These are phyloP conservation scores for Actenoides lindsayi DNA, from an alignment of 2,113 vertebrate species.

Conservation along the genomic window DNA sequence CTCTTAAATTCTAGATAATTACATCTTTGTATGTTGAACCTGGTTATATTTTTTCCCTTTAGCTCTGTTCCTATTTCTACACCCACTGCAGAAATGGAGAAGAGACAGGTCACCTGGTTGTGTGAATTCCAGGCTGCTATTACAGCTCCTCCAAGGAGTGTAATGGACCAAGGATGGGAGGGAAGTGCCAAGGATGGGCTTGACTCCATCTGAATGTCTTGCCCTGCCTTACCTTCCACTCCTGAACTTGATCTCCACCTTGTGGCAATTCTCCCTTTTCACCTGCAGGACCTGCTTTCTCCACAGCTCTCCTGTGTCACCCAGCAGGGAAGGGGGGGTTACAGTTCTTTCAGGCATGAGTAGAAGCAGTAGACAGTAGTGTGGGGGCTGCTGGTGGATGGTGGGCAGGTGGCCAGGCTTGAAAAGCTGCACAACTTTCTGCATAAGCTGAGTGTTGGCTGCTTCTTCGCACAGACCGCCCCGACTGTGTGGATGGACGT, in stretches of 20 bases:
- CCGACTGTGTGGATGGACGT: conserved; percentile 87
- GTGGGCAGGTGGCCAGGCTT: not conserved
- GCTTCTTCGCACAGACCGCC: conserved; percentile 82
- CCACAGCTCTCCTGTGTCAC: not conserved
- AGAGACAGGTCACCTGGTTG: not conserved
- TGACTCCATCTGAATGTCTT: not conserved
- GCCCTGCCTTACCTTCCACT: not conserved
- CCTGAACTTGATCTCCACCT: not conserved
- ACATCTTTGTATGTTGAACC: not conserved
- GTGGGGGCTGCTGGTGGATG: not conserved
- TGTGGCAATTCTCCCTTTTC: not conserved
- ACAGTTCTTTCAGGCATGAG: not conserved
- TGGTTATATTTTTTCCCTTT: not conserved
- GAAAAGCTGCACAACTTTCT: not conserved
- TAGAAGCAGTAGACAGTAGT: not conserved
- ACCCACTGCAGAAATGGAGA: not conserved
- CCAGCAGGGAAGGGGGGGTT: not conserved
- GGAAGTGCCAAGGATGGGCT: not conserved
- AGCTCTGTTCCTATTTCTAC: not conserved
- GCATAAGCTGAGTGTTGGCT: not conserved
- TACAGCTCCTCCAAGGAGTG: not conserved
- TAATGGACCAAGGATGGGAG: not conserved
- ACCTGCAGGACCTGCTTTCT: not conserved
- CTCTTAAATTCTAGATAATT: not conserved
- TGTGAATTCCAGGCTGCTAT: not conserved